Evolutionary conservation across 2,113 vertebrate genomes (phyloP).

Genomic region (Marmota flaviventris): DNA sequence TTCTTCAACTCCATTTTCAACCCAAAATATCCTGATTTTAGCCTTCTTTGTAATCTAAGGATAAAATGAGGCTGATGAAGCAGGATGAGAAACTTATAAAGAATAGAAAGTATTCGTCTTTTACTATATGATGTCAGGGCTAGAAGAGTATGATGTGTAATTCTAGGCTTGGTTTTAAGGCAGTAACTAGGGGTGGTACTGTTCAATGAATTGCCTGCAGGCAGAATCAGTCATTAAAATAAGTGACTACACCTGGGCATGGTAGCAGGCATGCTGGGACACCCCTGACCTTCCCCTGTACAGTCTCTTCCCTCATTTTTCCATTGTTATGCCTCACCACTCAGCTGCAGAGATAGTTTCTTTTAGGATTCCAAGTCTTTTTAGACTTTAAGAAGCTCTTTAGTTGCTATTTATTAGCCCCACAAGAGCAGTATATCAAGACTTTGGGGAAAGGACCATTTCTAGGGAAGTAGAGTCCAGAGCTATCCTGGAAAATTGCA

Average conservation of each 20-base stretch:
- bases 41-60: background rate
- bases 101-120: background rate
- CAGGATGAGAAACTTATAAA: background rate
- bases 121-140: background rate
- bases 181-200: background rate
- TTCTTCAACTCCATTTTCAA: background rate
- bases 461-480: background rate
- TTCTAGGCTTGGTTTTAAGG: background rate
- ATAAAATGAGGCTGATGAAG: background rate
- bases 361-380: background rate
- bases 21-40: background rate
- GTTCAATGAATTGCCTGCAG: background rate
- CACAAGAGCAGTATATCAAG: background rate
- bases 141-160: background rate
- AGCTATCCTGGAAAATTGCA: background rate
- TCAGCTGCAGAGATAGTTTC: background rate
- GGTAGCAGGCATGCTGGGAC: background rate
- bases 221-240: background rate
- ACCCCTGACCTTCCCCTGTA: background rate
- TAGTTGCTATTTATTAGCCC: background rate
- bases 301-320: background rate
- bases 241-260: background rate
- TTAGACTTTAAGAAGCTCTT: background rate
- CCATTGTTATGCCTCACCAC: background rate
- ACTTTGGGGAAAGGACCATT: background rate